Percentiles rank a stretch among this genome's conserved stretches.
Evolutionary conservation across 2,797 vertebrate species (phyloP).

Genomic region (Bucorvus abyssinicus): DNA sequence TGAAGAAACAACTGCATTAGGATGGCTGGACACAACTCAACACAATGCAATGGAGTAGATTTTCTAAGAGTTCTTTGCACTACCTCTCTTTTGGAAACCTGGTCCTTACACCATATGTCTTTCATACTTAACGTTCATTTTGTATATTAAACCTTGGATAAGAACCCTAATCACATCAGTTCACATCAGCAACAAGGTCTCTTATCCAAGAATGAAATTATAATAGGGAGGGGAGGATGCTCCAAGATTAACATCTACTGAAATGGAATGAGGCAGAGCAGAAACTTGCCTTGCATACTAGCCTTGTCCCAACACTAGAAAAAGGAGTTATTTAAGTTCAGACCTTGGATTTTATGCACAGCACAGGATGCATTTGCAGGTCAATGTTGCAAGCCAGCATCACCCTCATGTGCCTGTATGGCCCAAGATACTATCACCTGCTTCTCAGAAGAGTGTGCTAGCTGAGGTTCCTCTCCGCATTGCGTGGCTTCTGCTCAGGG

Average conservation of each 20-base stretch:
- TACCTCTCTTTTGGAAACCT: background rate
- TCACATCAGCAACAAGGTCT: background rate
- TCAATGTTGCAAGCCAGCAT: background rate
- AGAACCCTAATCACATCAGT: background rate
- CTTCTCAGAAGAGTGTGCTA: background rate
- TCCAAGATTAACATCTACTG: background rate
- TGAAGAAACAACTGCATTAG: background rate
- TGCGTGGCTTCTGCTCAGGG: background rate
- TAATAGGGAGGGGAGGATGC: background rate
- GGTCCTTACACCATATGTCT: background rate
- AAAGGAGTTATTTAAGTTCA: background rate
- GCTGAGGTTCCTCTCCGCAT: background rate
- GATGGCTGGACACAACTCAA: background rate
- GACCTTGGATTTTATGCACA: background rate
- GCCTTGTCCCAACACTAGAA: background rate
- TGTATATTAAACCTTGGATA: background rate
- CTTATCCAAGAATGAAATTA: background rate
- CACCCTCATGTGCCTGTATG: background rate
- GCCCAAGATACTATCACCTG: background rate
- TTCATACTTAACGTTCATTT: background rate
- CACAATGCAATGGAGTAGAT: background rate
- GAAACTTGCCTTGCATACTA: background rate
- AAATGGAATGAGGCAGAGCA: background rate
- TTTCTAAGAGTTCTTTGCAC: background rate
- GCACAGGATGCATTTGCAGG: background rate